A percentile compares a stretch with the other conserved stretches of the same genome.
Evolutionary conservation across 2,797 vertebrate species (phyloP).

Genomic region (Pseudochromis fuscus): DNA sequence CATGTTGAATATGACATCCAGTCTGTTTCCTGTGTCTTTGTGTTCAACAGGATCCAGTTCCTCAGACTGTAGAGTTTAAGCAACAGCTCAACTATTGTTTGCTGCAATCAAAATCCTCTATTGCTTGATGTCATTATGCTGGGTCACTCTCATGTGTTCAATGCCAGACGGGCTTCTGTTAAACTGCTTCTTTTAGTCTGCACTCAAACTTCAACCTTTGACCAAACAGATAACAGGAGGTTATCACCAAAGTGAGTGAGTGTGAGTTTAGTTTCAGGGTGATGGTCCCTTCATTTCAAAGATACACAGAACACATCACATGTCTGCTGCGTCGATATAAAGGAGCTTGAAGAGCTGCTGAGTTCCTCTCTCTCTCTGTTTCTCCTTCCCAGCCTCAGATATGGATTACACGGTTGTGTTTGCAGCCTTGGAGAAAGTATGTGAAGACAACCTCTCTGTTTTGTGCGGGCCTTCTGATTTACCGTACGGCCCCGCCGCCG

Average conservation of each 20-base stretch:
- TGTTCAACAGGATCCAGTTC: constrained; percentile 1
- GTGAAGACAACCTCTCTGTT: constrained; percentile 71
- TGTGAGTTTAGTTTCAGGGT: constrained; percentile 9
- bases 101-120: neutral
- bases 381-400: constrained; percentile 41
- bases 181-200: constrained; percentile 20
- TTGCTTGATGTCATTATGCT: neutral
- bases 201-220: constrained; percentile 50
- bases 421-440: constrained; percentile 72
- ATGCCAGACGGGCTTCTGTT: constrained; percentile 5
- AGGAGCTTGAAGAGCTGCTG: neutral
- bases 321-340: constrained; percentile 25
- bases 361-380: constrained; percentile 11
- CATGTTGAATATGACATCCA: neutral
- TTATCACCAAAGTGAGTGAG: constrained; percentile 15
- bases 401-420: constrained; percentile 82
- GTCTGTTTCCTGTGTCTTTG: neutral
- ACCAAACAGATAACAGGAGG: constrained; percentile 56
- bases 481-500: constrained; percentile 48
- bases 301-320: constrained; percentile 40
- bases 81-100: neutral
- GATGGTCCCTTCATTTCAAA: constrained; percentile 7
- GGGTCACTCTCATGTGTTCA: neutral
- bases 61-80: neutral
- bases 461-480: constrained; percentile 50